Base-by-base conservation (phyloP, 2,797 vertebrate species). In the Gymnoscopelus braueri region DNA sequence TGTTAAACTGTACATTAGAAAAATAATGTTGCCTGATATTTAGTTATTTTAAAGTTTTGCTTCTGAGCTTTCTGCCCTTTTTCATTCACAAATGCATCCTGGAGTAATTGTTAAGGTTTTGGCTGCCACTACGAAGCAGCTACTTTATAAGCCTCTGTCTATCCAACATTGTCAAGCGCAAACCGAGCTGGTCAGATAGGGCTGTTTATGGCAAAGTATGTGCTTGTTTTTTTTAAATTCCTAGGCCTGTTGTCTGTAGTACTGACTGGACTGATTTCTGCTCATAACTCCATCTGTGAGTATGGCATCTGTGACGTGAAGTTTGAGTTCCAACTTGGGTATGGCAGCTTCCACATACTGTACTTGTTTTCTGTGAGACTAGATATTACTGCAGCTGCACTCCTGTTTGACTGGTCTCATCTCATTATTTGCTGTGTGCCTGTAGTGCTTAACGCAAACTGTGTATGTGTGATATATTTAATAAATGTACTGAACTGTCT, bases 381-480 rank as follows among this genome's bases (percentile, higher is more conserved):
- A 15, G 23, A 58, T 2, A 2, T 32, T 44, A 54, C n/a, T 54
- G 12, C 13, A 51, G 5, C 65, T 32, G 48, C 35, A 61, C 57
- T 44, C 23, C 9, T 10, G 47, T 39, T 26, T 32, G 57, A n/a
- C 51, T 66, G 59, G 23, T 69, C 8, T 71, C n/a, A 69, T 72
- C 15, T 5, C 32, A 26, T 63, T 19, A 64, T 66, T 72, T 72
- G 60, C 63, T 52, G 57, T 79, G 65, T 71, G 62, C 63, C 66
- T 66, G 55, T 71, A 65, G 49, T 63, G 26, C 7, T n/a, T 14
- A 32, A n/a, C n/a, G 50, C n/a, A n/a, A 60, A 57, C 47, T 67
- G 49, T 48, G 56, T 63, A 32, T 29, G 8, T 77, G 63, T 83
- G 62, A 57, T 67, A 24, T 78, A 74, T 75, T 69, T 60, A 82